Percentiles rank a stretch among this genome's conserved stretches.
Conservation (phyloP, 2,888 invertebrate genomes). For the Agonum fuliginosum region DNA sequence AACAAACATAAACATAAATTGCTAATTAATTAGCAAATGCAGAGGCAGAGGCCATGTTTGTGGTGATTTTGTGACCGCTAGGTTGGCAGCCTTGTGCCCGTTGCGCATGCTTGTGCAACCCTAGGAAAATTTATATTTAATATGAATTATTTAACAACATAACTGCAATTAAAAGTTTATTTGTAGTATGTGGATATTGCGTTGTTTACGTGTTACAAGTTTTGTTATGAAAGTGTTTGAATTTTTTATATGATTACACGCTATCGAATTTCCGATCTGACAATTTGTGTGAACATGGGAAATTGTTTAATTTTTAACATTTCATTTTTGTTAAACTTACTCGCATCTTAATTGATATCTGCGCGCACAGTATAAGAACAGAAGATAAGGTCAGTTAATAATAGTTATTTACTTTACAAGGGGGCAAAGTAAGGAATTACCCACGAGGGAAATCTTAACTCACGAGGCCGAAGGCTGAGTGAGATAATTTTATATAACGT, state of each 20-base stretch:
- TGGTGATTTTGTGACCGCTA: constrained; percentile 7
- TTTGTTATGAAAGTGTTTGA: constrained; percentile 25
- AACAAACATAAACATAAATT: not conserved
- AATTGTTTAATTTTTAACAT: not conserved
- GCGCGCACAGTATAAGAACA: no score
- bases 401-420: no score
- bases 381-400: no score
- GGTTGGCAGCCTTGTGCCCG: constrained; percentile 32
- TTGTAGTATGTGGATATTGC: constrained; percentile 30
- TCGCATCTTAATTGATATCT: no score
- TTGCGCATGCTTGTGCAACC: constrained; percentile 40
- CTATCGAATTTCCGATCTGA: constrained; percentile 20
- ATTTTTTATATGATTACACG: not conserved
- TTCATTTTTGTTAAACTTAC: no score
- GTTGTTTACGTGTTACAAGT: constrained; percentile 19
- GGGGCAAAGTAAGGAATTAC: no score
- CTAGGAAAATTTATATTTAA: constrained; percentile 34
- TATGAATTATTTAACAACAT: constrained; percentile 39
- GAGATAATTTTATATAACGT: no score
- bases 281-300: not conserved
- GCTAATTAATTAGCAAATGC: constrained; percentile 30
- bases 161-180: constrained; percentile 26
- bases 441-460: no score
- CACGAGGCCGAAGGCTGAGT: no score
- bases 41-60: not conserved